Base-by-base conservation (phyloP, 2,113 vertebrate genomes). In the Burhinus oedicnemus region DNA sequence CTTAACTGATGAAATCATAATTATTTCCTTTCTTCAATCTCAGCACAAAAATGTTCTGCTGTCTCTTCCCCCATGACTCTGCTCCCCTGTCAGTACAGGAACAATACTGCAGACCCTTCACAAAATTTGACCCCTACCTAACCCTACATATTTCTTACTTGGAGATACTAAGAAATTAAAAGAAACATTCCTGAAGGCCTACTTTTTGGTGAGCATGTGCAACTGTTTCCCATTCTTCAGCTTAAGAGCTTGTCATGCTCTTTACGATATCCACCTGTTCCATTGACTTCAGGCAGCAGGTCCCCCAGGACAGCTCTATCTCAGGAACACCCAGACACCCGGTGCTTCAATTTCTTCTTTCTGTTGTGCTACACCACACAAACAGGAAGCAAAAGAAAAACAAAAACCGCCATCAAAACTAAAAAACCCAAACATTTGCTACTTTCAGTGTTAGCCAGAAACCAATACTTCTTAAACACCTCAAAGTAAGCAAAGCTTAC, bases 401-500 rank as follows among this genome's bases (percentile, higher is more conserved):
- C 3, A 47, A 26, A 29, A n/a, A 29, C 14, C 2, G 15, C 29
- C 38, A 40, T 5, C 18, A 21, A 15, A 38, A 17, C 19, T 5
- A 14, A 15, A 14, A 58, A 49, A 15, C 10, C 13, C 30, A 55
- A 83, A 60, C 8, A 19, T 42, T 76, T 10, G 6, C 8, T n/a
- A 12, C 9, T 71, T 62, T 70, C 25, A 12, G 27, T 15, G 3
- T 34, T 10, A 47, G 36, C 4, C 25, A 30, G 12, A 72, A 86
- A 38, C 2, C n/a, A n/a, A 15, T 3, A 26, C 4, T 49, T 83
- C 27, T 26, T 26, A 14, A 87, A 75, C 3, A 36, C 15, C 23
- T 19, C 5, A 5, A 30, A 54, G 6, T 0, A 0, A 0, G 0
- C 21, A 54, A 82, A 58, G 3, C 8, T 49, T 44, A 45, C 8